A percentile compares a stretch with the other conserved stretches of the same genome.
Evolutionary conservation across 2,888 invertebrate species (phyloP).

Genomic region (Nemapogon koenigi): DNA sequence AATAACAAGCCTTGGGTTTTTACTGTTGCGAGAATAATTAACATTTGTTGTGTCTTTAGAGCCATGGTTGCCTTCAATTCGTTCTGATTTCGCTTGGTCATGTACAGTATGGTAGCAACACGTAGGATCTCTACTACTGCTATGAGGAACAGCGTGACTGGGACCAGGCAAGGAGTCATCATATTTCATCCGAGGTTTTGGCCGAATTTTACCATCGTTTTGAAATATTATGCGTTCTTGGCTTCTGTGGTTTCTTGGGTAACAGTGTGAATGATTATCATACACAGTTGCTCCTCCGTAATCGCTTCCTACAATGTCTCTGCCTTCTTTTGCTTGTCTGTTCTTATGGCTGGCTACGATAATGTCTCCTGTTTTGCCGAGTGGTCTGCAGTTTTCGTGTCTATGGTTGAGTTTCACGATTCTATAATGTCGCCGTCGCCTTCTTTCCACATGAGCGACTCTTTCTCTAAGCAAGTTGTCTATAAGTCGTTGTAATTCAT

Average conservation of each 20-base stretch:
- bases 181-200: slow-evolving; percentile 22
- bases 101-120: slow-evolving; percentile 35
- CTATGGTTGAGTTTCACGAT: slow-evolving; percentile 52
- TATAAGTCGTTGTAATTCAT: slow-evolving; percentile 47
- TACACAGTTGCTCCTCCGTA: no score
- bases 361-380: slow-evolving; percentile 55
- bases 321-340: slow-evolving; percentile 28
- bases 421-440: slow-evolving; percentile 49
- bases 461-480: slow-evolving; percentile 48
- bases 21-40: no score
- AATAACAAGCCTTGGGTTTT: slow-evolving; percentile 35
- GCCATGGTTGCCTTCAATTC: background rate
- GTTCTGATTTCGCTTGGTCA: background rate
- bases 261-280: background rate
- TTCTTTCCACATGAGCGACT: slow-evolving; percentile 49
- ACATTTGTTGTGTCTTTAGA: background rate
- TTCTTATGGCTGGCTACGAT: slow-evolving; percentile 55
- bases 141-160: slow-evolving; percentile 29
- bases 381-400: slow-evolving; percentile 30
- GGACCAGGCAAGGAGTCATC: slow-evolving; percentile 43
- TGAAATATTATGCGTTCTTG: slow-evolving; percentile 23
- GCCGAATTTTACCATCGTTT: slow-evolving; percentile 21
- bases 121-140: slow-evolving; percentile 31
- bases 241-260: slow-evolving; percentile 27
- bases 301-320: slow-evolving; percentile 28